Base-by-base conservation (phyloP, 2,888 invertebrate species). In the Cerceris rybyensis region DNA sequence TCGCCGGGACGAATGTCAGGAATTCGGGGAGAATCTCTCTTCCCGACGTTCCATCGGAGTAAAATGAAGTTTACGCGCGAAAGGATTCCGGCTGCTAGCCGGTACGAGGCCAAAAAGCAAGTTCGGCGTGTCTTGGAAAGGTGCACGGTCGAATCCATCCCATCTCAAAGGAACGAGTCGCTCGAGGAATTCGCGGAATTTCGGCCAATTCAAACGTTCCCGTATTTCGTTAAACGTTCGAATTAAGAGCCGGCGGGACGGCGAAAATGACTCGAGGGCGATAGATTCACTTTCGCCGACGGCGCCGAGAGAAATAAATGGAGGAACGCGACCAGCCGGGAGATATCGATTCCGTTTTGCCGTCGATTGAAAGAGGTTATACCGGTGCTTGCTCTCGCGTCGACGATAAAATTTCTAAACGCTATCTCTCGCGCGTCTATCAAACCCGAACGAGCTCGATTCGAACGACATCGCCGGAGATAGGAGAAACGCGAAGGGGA, bases 31-130 rank as follows among this genome's bases (percentile, higher is more conserved):
- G 70, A 82, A 59, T 75, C 67, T 70, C 74, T 76, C 75, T 68
- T 50, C 74, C 59, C 70, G 82, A 82, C 80, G 76, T 58, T 71
- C 70, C 67, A 80, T 75, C 79, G 77, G 67, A 73, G 78, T 75
- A 74, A 75, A 85, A 84, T 82, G 81, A 81, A 81, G 68, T 82
- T 80, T 77, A 57, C 78, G 66, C 61, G 84, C 73, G 78, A 67
- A 75, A 71, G 67, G 73, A 72, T 68, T 61, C 63, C 61, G 59
- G 17, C 59, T 54, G 41, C 54, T 55, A 64, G 55, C 64, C 66
- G 64, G 67, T 60, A 28, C 64, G 58, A 70, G 46, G 39, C 64
- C 63, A 49, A 61, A 70, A 70, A 59, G 28, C 28, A 28, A 28
- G 28, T 28, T 17, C 52, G 41, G 16, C 49, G 58, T 54, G 65